Conservation (phyloP, 2,113 vertebrate genomes). For the Zootoca vivipara region DNA sequence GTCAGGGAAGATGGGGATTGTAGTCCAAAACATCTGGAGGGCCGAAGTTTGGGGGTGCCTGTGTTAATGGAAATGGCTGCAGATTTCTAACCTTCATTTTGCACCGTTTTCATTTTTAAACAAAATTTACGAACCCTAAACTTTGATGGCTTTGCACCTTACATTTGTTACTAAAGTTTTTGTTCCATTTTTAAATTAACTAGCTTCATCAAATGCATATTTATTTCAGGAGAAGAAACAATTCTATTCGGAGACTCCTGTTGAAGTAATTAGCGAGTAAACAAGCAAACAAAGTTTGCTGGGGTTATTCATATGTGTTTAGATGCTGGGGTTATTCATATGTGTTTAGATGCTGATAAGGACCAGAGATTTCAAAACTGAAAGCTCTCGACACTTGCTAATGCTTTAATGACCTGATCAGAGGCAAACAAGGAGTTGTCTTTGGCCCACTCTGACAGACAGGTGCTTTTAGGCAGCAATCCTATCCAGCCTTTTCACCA, state of each 20-base stretch:
- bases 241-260: neutral
- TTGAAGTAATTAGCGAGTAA: neutral
- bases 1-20: too few relatives aligned
- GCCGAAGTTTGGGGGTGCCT: too few relatives aligned
- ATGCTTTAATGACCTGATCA: neutral
- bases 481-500: neutral
- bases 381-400: neutral
- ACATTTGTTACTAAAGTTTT: neutral
- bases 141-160: neutral
- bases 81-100: neutral
- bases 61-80: neutral
- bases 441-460: neutral
- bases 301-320: neutral
- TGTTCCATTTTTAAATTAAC: neutral
- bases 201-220: neutral
- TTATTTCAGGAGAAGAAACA: neutral
- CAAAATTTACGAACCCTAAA: neutral
- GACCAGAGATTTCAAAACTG: neutral
- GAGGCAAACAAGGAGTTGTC: neutral
- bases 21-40: too few relatives aligned
- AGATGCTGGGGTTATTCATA: neutral
- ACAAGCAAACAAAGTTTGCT: neutral
- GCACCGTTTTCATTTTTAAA: neutral
- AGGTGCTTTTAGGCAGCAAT: neutral
- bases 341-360: neutral